Conservation (phyloP, 1,140 invertebrate species). For the Drosophila kurseongensis region DNA sequence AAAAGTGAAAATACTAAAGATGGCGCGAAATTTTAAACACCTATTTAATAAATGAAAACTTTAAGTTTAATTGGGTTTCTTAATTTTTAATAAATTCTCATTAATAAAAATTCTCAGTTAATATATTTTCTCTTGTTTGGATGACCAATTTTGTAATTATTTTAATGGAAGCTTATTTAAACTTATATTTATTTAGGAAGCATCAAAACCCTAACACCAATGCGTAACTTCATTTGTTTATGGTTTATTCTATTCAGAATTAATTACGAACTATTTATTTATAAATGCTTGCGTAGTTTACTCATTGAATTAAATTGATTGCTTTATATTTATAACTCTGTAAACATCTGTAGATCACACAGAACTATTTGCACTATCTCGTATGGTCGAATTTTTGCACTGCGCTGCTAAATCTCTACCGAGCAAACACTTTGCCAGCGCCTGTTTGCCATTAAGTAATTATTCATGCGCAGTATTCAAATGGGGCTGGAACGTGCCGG, state of each 20-base stretch:
- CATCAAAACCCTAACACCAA: no score
- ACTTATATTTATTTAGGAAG: no score
- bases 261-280: constrained; percentile 3
- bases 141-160: no score
- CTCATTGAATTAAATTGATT: constrained; percentile 16
- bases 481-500: constrained; percentile 46
- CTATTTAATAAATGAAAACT: no score
- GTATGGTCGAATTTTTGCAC: constrained; percentile 18
- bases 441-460: constrained; percentile 41
- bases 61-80: no score
- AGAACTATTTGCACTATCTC: constrained; percentile 25
- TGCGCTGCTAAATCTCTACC: constrained; percentile 26
- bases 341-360: constrained; percentile 20
- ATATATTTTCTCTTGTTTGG: no score
- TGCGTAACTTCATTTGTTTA: not conserved
- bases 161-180: no score
- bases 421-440: constrained; percentile 28
- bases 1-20: not conserved
- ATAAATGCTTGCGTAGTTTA: constrained; percentile 2
- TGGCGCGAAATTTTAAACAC: not conserved
- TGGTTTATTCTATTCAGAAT: not conserved
- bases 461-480: constrained; percentile 50
- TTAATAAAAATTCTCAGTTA: no score
- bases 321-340: constrained; percentile 19
- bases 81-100: no score